These are phyloP conservation scores for Aelia acuminata DNA, from an alignment of 2,888 invertebrate genomes.

Conservation along the genomic window DNA sequence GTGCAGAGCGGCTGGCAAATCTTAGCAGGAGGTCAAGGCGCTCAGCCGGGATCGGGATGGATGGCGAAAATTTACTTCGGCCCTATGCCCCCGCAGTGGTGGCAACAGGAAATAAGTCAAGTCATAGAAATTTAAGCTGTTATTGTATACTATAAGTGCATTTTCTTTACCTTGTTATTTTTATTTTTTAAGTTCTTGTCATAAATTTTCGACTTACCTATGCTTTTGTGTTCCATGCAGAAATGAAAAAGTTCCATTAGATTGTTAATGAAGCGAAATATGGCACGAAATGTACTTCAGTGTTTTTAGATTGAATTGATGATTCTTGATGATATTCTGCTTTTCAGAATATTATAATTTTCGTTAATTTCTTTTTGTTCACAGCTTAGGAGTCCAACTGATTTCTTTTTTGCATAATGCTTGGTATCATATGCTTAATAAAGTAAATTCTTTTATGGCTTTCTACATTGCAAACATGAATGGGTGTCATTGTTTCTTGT, in stretches of 20 bases:
- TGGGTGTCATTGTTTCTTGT: neutral
- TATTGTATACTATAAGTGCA: too few species aligned
- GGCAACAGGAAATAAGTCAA: too few species aligned
- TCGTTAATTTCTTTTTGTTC: constrained; percentile 68
- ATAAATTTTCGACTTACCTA: too few species aligned
- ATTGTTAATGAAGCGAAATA: constrained; percentile 81
- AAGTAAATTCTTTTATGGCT: neutral
- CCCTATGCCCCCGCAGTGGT: too few species aligned
- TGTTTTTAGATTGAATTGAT: constrained; percentile 96
- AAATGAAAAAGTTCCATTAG: constrained; percentile 82
- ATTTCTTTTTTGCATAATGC: neutral
- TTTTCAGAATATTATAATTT: constrained; percentile 98
- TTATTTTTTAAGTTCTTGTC: neutral
- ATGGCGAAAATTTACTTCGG: too few species aligned
- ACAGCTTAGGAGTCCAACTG: neutral
- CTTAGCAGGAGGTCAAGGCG: too few species aligned
- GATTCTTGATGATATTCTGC: constrained; percentile 99
- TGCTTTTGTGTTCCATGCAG: constrained; percentile 67
- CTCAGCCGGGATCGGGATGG: too few species aligned
- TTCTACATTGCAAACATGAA: neutral
- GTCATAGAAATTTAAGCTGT: too few species aligned
- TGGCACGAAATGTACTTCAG: constrained; percentile 82
- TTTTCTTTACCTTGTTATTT: too few species aligned
- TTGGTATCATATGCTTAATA: neutral
- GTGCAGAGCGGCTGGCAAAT: too few species aligned